Evolutionary conservation across 2,113 vertebrate species (phyloP), one percentile per base, ranked within the genome.

Genomic region (Callopanchax toddi): DNA sequence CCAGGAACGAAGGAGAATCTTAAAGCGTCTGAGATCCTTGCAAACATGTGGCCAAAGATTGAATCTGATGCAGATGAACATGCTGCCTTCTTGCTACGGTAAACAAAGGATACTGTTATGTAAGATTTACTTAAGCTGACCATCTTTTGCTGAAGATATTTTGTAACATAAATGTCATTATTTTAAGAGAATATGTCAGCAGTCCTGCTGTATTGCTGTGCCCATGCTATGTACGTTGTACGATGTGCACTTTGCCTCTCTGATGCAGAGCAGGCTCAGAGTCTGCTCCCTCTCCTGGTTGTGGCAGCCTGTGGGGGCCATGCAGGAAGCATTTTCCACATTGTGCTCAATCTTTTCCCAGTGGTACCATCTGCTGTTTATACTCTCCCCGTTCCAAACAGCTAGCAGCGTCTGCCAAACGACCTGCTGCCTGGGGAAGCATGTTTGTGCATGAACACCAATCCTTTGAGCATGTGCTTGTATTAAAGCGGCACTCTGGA

Each of bases 1-100:
- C 78, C 65, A 97, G 97, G 94, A 45, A 94, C 93, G 20, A 91
- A 89, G 54, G 90, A 95, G 83, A 96, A 97, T 34, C 1, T 52
- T 57, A 36, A 1, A 15, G 92, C 89, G 29, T 89, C 89, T 46
- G 90, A 93, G 65, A 91, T 72, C 36, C 91, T 98, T 60, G 89
- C 77, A 54, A 91, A 90, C 62, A 63, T 95, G 78, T 97, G 95
- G 95, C 2, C 59, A 44, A 3, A 69, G 1, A 52, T 96, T 61
- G 92, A 95, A 71, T 42, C 82, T 11, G 90, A 96, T 88, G 52
- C 86, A 74, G 92, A 95, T 60, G 89, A 93, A 51, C 87, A 89
- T 77, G 93, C 93, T 9, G 6, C 90, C 74, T 76, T 54, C 5
- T 76, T 98, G 56, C 79, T 98, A 72, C 92, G 95, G 97, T 99